Base-by-base conservation (phyloP, 2,113 vertebrate genomes). In the Damaliscus lunatus region DNA sequence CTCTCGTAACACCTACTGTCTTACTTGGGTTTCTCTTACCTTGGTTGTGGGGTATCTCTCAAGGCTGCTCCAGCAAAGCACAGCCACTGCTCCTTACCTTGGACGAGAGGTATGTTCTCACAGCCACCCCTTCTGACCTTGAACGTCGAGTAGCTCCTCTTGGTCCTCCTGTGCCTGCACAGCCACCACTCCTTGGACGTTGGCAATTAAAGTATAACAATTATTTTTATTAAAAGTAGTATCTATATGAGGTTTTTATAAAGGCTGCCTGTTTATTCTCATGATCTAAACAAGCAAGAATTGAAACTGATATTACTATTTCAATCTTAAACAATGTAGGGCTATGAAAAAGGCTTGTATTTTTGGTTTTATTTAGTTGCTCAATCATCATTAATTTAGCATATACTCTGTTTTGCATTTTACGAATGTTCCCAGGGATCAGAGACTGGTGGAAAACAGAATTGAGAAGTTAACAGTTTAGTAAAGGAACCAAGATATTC, bases 111-210 rank as follows among this genome's bases (percentile, higher is more conserved):
- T 59, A 27, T 59, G 25, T 59, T 25, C 25, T 59, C 57, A 59
- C 25, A 59, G 4, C 25, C 57, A 5, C 25, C 25, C 25, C 25
- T 59, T 10, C 57, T 59, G 57, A 59, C 57, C 57, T 59, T 27
- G 8, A 57, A 57, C 1, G 3, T 57, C 0, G 3, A 25, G 57
- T 59, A 59, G 10, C 57, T 59, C 57, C 9, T 59, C 57, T 59
- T 0, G 2, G 25, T 25, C 25, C 25, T 59, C 25, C 25, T 27
- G 10, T 2, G 0, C 25, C 10, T 5, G 25, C 23, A 11, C 57
- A 59, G 57, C 25, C 57, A 27, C 57, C 2, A 3, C 57, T 59
- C 10, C 23, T 59, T 12, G 4, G 4, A 59, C 0, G 4, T 59
- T 53, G 29, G 6, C 33, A 91, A 81, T 86, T 67, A 71, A 2